Evolutionary conservation across 2,797 vertebrate species (phyloP), one percentile per base, ranked within the genome.

Genomic region (Anabacerthia variegaticeps): DNA sequence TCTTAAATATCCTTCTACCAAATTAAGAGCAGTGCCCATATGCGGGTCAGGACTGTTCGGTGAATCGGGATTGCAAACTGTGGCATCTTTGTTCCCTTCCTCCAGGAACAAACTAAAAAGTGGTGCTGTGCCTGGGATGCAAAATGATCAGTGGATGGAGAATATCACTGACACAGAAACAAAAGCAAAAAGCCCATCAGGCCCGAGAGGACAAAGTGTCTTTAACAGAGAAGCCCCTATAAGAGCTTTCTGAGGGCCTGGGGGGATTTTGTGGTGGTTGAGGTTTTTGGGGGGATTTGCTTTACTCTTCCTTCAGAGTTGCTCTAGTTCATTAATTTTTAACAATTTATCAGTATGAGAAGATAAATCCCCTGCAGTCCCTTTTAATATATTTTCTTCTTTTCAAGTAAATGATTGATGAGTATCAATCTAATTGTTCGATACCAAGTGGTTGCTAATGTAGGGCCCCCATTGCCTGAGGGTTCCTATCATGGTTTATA

Each of bases 341-440:
- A 96, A 97, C 96, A 93, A 59, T 93, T 97, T 98, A 95, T 98
- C 97, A 96, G 95, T 97, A 96, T 63, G 94, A 86, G 95, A 97
- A 97, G 97, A 97, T 96, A 94, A 98, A 98, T 97, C 93, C 97
- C 96, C 96, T 93, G 82, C 96, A 98, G 97, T 95, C 88, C 86
- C 95, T 93, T 98, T 97, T 97, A 93, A 96, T 97, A 96, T 96
- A 96, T 97, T 97, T 97, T 97, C 96, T 97, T 97, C 96, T 97
- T 97, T 93, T 97, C 89, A 97, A 97, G 97, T 97, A 95, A 98
- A 97, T 97, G 97, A 98, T 98, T 98, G 97, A 98, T 98, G 97
- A 97, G 91, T 93, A 93, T 96, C 95, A 89, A 88, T 94, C 96
- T 91, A 81, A 95, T 93, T 94, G 95, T 96, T 97, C 96, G 59